A percentile compares a stretch with the other conserved stretches of the same genome.
Evolutionary conservation across 2,888 invertebrate genomes (phyloP).

Genomic region (Chloromyia formosa): DNA sequence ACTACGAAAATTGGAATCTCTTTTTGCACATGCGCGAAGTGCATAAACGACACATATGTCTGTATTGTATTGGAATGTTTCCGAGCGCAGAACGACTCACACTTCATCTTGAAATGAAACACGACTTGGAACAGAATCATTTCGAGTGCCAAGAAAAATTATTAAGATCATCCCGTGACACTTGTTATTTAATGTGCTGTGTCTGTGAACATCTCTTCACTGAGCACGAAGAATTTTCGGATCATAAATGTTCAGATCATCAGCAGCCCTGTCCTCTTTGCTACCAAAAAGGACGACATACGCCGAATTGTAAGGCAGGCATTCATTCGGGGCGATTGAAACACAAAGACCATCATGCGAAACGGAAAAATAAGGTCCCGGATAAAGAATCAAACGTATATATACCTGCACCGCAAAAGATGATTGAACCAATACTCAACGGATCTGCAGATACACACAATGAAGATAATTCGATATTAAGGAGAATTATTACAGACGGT

Average conservation of each 20-base stretch:
- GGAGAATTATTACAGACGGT: conserved; percentile 22
- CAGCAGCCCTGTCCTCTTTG: conserved; percentile 61
- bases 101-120: conserved; percentile 79
- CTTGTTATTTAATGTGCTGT: conserved; percentile 82
- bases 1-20: conserved; percentile 87
- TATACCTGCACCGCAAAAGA: neutral
- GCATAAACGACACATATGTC: conserved; percentile 82
- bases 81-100: conserved; percentile 81
- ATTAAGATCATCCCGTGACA: conserved; percentile 71
- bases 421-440: conserved; percentile 8
- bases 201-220: conserved; percentile 81
- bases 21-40: conserved; percentile 85
- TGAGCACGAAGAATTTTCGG: conserved; percentile 78
- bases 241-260: conserved; percentile 71
- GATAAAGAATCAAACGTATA: conserved; percentile 37
- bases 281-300: conserved; percentile 61
- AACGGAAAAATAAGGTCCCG: conserved; percentile 52
- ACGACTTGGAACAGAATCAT: conserved; percentile 77
- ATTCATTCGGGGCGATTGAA: neutral
- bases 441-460: neutral
- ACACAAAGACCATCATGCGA: conserved; percentile 41
- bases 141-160: conserved; percentile 76
- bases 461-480: conserved; percentile 21
- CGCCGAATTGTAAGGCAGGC: conserved; percentile 58
- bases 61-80: conserved; percentile 86